These are phyloP conservation scores for Miniopterus natalensis DNA, from an alignment of 2,113 vertebrate genomes.

Conservation along the genomic window DNA sequence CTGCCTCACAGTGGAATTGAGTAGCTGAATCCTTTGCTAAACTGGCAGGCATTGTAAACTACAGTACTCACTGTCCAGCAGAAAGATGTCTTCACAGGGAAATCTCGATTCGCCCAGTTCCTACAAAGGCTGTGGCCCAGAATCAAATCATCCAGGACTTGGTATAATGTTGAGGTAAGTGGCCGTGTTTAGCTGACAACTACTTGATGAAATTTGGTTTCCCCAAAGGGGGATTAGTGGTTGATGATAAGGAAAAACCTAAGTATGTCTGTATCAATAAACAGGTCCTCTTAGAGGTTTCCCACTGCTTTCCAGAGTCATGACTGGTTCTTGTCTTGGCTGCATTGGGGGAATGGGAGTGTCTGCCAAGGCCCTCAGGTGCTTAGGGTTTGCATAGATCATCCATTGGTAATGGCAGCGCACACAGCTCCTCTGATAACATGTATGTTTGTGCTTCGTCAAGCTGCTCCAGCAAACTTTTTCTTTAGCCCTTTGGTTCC, in stretches of 20 bases:
- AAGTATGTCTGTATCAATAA: not conserved
- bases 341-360: not conserved
- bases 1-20: constrained; percentile 81
- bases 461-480: not conserved
- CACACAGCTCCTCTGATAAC: not conserved
- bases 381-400: not conserved
- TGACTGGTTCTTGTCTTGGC: not conserved
- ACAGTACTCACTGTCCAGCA: constrained; percentile 40
- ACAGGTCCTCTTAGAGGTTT: not conserved
- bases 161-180: constrained; percentile 15
- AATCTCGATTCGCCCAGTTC: constrained; percentile 25
- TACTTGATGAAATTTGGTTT: not conserved
- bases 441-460: constrained; percentile 13
- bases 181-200: not conserved
- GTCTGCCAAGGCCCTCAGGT: not conserved
- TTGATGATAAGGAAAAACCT: not conserved
- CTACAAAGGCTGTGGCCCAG: constrained; percentile 53
- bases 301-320: not conserved
- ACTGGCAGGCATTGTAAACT: constrained; percentile 60
- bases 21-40: constrained; percentile 30
- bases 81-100: constrained; percentile 23
- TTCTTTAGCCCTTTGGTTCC: not conserved
- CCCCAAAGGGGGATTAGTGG: not conserved
- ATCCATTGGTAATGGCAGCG: not conserved
- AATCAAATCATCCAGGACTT: constrained; percentile 34